Evolutionary conservation across 37 sponge, comb jelly and placozoan species (phyloP), one percentile per base, ranked within the genome.

Genomic region (Eunapius fragilis): DNA sequence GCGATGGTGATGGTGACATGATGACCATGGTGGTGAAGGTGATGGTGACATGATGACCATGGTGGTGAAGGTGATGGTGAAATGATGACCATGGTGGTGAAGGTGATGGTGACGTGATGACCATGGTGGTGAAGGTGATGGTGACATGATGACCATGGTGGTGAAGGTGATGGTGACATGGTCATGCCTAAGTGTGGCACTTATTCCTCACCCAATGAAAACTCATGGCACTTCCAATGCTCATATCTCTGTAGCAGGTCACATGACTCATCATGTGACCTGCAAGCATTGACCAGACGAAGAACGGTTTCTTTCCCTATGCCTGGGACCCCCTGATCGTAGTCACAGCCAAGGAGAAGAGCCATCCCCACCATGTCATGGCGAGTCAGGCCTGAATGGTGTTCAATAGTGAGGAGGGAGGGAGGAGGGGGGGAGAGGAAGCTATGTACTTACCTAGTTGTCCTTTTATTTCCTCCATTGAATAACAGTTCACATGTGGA

Each of bases 331-430:
- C 96, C 96, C 72, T 83, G 72, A 69, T 90, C 87, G 77, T 88
- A 94, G 75, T 94, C 95, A 91, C 95, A 94, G 72, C 95, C 95
- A 7, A 89, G 83, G 0, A 94, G 89, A 19, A 94, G 72, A 33
- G 92, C 95, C 74, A 94, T 70, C 9, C 75, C 86, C 2, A 94
- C 81, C 9, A 94, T 79, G 69, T 88, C 87, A 27, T 71, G 47
- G 30, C 95, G 77, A 37, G 77, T 36, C 36, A 94, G 77, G 13
- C 92, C 92, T 74, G 71, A 19, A 31, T 58, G 58, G 58, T 58
- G 58, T 2, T 17, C 14, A 17, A 19, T 0, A 11, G 58, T 12
- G 19, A 58, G 58, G 58, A 11, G 58, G 14, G 19, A 11, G 58
- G 7, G 58, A 58, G 7, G 14, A 2, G 22, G 58, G 58, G 58